Base-by-base conservation (phyloP, 2,113 vertebrate genomes). In the Mesitornis unicolor region DNA sequence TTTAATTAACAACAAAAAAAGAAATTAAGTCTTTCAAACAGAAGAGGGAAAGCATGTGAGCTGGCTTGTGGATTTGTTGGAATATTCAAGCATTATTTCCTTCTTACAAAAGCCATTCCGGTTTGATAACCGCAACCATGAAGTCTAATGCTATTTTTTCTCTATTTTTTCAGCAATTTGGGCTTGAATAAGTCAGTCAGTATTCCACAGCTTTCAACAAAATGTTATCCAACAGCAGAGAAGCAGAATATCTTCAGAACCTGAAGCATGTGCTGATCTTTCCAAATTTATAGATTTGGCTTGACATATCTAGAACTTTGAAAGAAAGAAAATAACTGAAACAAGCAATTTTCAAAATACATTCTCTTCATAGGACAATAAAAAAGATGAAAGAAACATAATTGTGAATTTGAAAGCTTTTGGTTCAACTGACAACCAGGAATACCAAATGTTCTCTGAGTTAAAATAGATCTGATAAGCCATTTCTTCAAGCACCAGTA, bases 381-480 rank as follows among this genome's bases (percentile, higher is more conserved):
- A 21, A 7, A 76, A 82, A 16, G 11, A 48, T 73, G 16, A 75
- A 75, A 31, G 29, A 43, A 43, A 11, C 13, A 29, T 36, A 26
- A 50, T 11, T 63, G 16, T 38, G 29, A 69, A 10, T 94, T 65
- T 85, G 63, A 87, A 96, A 80, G 29, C n/a, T 77, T 90, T 94
- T 77, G 56, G 26, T 70, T 5, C 17, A 33, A n/a, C 6, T 74
- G 70, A 51, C 31, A 67, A 65, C 47, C 57, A 94, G 42, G 53
- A 95, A 73, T 35, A 57, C 48, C 53, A 87, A 90, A 74, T 90
- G 87, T 94, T 96, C 45, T 77, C 26, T 91, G 24, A 43, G 47
- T 91, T 86, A 90, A 88, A 95, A 83, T 59, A 80, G 29, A 96
- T 83, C 65, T 73, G 67, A 47, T 83, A 96, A 95, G 26, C 85